Conservation (phyloP, 2,797 vertebrate genomes). For the Crocodylus rhombifer region DNA sequence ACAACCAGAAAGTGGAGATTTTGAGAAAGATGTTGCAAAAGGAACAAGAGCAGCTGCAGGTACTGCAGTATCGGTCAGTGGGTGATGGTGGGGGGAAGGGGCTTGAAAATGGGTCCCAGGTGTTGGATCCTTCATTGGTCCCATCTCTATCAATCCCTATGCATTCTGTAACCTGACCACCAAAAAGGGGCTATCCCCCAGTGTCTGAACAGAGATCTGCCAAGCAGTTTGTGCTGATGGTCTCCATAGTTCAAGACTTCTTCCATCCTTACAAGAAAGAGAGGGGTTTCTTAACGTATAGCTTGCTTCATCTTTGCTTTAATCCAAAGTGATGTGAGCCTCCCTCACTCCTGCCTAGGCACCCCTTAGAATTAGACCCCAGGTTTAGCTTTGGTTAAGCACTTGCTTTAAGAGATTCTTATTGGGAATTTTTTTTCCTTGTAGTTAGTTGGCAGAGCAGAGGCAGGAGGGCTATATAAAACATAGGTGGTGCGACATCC, state of each 20-base stretch:
- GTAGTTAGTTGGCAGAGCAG: not conserved
- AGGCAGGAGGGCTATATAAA: not conserved
- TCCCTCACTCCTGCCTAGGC: not conserved
- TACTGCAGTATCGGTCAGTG: slow-evolving; percentile 46
- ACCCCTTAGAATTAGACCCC: not conserved
- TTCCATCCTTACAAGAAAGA: not conserved
- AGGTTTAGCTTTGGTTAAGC: not conserved
- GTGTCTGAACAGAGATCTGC: not conserved
- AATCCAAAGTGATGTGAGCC: not conserved
- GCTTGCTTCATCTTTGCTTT: not conserved
- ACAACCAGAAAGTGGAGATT: slow-evolving; percentile 91
- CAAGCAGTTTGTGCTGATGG: not conserved
- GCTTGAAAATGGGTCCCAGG: accelerated
- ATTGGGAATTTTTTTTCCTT: not conserved
- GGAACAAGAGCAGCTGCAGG: slow-evolving; percentile 92
- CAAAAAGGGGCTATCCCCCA: not conserved
- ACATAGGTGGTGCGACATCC: accelerated
- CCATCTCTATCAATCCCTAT: not conserved
- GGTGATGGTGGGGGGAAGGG: not conserved
- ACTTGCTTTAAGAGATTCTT: not conserved
- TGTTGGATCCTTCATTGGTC: not conserved
- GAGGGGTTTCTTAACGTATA: not conserved
- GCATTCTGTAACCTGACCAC: not conserved
- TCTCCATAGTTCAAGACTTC: not conserved
- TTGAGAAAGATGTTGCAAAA: slow-evolving; percentile 91